A percentile compares a stretch with the other conserved stretches of the same genome.
Conservation (phyloP, 2,113 vertebrate species). For the Casuarius casuarius region DNA sequence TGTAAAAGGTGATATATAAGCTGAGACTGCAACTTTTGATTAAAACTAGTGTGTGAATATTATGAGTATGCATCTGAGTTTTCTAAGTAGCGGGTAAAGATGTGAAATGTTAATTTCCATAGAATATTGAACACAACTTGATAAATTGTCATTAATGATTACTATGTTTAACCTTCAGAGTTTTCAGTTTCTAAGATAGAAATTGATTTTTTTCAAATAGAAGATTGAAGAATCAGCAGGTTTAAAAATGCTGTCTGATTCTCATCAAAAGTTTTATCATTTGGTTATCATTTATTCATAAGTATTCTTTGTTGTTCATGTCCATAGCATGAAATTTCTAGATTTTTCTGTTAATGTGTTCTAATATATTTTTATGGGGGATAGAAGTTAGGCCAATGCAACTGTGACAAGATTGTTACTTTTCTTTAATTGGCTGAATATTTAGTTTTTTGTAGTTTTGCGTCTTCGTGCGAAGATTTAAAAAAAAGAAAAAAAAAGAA, state of each 20-base stretch:
- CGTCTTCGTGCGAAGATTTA: neutral
- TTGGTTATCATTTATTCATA: neutral
- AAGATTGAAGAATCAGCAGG: neutral
- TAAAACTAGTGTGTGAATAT: neutral
- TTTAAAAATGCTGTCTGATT: neutral
- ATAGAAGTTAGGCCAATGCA: neutral
- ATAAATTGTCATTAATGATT: neutral
- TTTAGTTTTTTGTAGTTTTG: neutral
- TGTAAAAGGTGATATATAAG: neutral
- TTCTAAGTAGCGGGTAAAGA: neutral
- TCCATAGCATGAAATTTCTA: neutral
- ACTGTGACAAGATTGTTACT: neutral
- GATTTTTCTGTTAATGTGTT: neutral
- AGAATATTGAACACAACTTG: neutral
- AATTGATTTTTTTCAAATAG: neutral
- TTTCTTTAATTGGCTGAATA: neutral
- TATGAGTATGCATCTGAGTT: neutral
- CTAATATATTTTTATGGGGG: neutral
- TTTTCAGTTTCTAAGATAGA: neutral
- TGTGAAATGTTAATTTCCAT: neutral
- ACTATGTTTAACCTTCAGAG: neutral
- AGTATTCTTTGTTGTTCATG: neutral
- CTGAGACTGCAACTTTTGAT: neutral
- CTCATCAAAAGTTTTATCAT: neutral
- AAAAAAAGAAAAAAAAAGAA: neutral